phyloP scores from a whole-genome alignment of 2,797 vertebrate genomes.

The Macropus fuliginosus region DNA sequence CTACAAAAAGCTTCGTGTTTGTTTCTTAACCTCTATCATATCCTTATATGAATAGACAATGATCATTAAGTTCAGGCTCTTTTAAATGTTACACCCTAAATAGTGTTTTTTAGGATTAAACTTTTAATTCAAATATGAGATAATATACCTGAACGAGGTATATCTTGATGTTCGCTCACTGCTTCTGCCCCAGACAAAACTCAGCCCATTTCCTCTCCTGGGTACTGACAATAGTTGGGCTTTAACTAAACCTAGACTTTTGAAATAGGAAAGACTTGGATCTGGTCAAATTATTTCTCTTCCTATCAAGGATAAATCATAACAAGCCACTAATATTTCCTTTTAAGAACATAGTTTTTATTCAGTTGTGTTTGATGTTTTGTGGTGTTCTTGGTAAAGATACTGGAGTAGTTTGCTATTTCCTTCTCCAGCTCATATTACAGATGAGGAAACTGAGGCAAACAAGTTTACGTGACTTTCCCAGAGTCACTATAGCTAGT shows the following conservation, averaged over 20 bases:
- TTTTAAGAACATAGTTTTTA: not conserved
- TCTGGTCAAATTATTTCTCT: constrained; percentile 21
- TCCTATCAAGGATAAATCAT: constrained; percentile 22
- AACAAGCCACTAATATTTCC: not conserved
- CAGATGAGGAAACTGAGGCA: not conserved
- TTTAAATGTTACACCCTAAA: not conserved
- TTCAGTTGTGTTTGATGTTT: not conserved
- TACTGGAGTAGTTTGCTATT: not conserved
- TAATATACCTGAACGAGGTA: not conserved
- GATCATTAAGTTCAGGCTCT: not conserved
- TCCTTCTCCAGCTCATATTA: not conserved
- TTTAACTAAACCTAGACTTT: not conserved
- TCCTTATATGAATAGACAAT: not conserved
- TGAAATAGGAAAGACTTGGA: constrained; percentile 38
- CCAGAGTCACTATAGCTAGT: not conserved
- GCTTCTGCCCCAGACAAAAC: not conserved
- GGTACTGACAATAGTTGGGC: not conserved
- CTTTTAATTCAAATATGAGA: not conserved
- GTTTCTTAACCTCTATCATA: not conserved
- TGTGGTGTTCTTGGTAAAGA: not conserved
- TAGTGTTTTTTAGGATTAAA: not conserved
- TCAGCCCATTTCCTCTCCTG: constrained; percentile 10
- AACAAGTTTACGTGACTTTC: not conserved
- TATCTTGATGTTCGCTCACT: not conserved
- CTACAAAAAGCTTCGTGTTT: not conserved